These are phyloP conservation scores for Volucella bombylans DNA, from an alignment of 2,888 invertebrate species.

Conservation along the genomic window DNA sequence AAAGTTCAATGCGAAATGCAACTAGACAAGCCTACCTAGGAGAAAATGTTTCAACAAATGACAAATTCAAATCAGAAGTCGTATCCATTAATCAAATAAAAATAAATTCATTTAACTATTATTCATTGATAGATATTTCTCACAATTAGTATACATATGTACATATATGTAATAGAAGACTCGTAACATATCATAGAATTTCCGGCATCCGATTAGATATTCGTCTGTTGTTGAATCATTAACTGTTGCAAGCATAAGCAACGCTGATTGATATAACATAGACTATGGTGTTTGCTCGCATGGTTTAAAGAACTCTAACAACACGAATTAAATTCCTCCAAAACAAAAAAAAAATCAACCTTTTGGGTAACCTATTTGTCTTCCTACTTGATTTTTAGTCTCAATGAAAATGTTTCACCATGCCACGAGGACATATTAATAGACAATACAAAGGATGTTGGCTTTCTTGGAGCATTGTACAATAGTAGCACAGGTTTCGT, in stretches of 20 bases:
- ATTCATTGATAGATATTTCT: constrained; percentile 31
- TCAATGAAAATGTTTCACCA: no score
- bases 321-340: no score
- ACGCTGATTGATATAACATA: constrained; percentile 11
- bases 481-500: no score
- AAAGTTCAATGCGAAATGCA: constrained; percentile 82
- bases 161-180: no score
- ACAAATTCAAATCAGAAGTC: constrained; percentile 77
- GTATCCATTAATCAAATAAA: constrained; percentile 14
- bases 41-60: constrained; percentile 78
- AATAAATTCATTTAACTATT: constrained; percentile 28
- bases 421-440: no score
- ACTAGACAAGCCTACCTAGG: constrained; percentile 81
- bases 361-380: no score
- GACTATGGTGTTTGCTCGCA: not conserved
- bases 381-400: no score
- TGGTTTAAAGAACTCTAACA: not conserved
- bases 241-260: constrained; percentile 40
- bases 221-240: constrained; percentile 70
- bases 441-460: no score
- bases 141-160: constrained; percentile 35
- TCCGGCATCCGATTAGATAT: constrained; percentile 55
- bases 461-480: no score
- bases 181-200: not conserved
- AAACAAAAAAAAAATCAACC: no score